Evolutionary conservation across 2,888 invertebrate species (phyloP).

Genomic region (Pristionchus fissidentatus): DNA sequence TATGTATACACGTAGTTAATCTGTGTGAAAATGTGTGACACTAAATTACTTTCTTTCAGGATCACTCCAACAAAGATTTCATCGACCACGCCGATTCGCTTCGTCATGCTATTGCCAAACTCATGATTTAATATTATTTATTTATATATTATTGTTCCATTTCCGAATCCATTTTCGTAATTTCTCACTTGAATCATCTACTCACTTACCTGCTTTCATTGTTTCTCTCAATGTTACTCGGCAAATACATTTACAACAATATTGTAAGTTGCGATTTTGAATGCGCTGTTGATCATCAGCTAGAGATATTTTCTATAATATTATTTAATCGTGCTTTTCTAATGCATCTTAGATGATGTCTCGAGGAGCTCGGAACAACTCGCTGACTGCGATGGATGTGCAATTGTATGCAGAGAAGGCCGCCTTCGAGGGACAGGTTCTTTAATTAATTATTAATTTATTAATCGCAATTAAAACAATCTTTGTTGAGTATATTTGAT

Average conservation of each 20-base stretch:
- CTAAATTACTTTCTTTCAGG: neutral
- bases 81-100: neutral
- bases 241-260: neutral
- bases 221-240: neutral
- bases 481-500: no score
- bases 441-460: neutral
- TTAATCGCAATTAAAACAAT: no score
- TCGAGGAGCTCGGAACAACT: neutral
- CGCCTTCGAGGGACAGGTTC: constrained; percentile 1
- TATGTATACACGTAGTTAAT: no score
- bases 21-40: no score
- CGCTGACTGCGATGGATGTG: neutral
- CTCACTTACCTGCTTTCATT: neutral
- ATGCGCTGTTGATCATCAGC: neutral
- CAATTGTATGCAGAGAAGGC: neutral
- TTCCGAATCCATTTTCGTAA: no score
- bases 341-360: neutral
- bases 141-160: no score
- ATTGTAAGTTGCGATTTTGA: neutral
- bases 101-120: neutral
- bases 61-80: neutral
- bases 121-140: no score
- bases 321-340: neutral
- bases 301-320: neutral
- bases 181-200: no score